These are phyloP conservation scores for Calameuta pallipes DNA, from an alignment of 2,888 invertebrate species.

Conservation along the genomic window DNA sequence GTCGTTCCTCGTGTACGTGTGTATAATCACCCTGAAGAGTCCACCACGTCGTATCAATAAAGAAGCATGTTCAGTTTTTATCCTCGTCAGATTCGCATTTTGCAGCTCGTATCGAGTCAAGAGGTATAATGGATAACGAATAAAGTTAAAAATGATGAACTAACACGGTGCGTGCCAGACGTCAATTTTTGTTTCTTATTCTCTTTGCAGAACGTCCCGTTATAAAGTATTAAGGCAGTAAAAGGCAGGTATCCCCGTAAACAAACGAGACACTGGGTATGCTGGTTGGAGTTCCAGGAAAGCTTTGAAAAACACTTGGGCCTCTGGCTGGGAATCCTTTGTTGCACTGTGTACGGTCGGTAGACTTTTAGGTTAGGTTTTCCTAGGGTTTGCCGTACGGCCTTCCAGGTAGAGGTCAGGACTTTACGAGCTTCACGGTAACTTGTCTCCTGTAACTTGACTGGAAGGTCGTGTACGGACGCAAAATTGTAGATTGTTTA, in stretches of 20 bases:
- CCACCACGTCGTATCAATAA: not conserved
- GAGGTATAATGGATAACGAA: not conserved
- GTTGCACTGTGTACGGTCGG: not conserved
- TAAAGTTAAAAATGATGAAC: not conserved
- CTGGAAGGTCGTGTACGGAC: not conserved
- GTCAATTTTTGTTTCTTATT: conserved; percentile 22
- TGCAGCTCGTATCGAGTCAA: not conserved
- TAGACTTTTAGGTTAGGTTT: not conserved
- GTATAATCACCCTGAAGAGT: not conserved
- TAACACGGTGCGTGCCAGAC: not conserved
- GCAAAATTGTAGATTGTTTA: not conserved
- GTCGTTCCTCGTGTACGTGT: not conserved
- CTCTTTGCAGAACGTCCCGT: not conserved
- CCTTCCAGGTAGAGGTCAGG: not conserved
- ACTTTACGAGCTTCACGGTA: not conserved
- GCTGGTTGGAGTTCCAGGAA: not conserved
- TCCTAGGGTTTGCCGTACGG: not conserved
- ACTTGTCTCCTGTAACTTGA: not conserved
- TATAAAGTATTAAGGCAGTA: conserved; percentile 16
- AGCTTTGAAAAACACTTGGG: not conserved
- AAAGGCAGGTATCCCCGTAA: not conserved
- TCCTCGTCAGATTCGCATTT: not conserved
- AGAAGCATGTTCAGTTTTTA: not conserved
- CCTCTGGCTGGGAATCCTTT: not conserved
- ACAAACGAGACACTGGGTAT: not conserved